Conservation (phyloP, 2,888 invertebrate genomes). For the Dendrolimus houi region DNA sequence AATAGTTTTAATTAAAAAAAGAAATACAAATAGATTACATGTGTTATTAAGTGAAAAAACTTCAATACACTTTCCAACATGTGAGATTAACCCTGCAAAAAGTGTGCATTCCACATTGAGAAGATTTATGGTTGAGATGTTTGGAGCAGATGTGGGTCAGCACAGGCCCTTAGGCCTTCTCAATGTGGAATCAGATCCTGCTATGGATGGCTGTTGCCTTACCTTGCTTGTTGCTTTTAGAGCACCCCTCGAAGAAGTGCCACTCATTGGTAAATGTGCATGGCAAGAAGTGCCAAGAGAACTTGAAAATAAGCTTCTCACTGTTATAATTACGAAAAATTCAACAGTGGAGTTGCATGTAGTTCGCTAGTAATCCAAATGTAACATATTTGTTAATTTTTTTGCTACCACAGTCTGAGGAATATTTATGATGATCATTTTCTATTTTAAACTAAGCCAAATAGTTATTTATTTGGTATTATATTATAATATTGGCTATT, state of each 20-base stretch:
- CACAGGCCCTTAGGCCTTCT: conserved; percentile 90
- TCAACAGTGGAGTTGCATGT: conserved; percentile 89
- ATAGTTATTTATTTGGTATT: background rate
- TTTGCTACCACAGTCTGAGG: too few species aligned
- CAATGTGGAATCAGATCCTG: conserved; percentile 81
- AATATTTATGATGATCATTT: too few species aligned
- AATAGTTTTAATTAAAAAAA: conserved; percentile 87
- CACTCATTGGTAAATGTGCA: conserved; percentile 90
- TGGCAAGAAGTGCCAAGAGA: conserved; percentile 89
- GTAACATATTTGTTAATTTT: background rate
- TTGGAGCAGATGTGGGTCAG: conserved; percentile 90
- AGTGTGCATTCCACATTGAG: conserved; percentile 91
- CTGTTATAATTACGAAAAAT: conserved; percentile 82
- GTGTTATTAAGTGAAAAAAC: conserved; percentile 91
- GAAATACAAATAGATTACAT: conserved; percentile 88
- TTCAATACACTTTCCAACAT: conserved; percentile 88
- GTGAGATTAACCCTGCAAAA: conserved; percentile 91
- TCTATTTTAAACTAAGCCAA: background rate
- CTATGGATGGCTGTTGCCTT: conserved; percentile 86
- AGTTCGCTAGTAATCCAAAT: conserved; percentile 76
- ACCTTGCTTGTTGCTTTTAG: conserved; percentile 90
- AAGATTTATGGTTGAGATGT: conserved; percentile 93
- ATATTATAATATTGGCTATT: background rate
- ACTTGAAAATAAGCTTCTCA: conserved; percentile 80
- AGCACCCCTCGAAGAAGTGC: conserved; percentile 90